These are phyloP conservation scores for Fregata magnificens DNA, from an alignment of 2,113 vertebrate genomes.

Conservation along the genomic window DNA sequence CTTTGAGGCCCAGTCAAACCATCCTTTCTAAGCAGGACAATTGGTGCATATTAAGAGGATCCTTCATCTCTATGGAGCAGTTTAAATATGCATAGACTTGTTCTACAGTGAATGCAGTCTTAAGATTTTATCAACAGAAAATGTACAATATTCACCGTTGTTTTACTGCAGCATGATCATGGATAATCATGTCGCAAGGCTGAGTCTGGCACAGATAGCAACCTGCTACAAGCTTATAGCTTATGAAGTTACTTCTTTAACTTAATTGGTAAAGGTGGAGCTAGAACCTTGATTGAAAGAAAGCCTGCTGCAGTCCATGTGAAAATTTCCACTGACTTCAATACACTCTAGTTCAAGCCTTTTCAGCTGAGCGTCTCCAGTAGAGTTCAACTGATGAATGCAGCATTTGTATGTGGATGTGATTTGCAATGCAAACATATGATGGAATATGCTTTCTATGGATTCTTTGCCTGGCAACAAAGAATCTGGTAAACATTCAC, in stretches of 20 bases:
- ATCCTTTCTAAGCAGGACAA: not conserved
- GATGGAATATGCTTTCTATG: conserved; percentile 17
- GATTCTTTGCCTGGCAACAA: conserved; percentile 3
- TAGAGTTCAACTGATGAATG: not conserved
- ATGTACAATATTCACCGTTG: not conserved
- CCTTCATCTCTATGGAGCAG: not conserved
- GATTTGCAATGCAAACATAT: conserved; percentile 7
- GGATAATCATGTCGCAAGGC: not conserved
- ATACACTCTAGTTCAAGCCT: not conserved
- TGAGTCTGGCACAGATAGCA: not conserved
- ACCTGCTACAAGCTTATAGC: not conserved
- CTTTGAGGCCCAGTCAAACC: not conserved
- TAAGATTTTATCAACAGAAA: not conserved
- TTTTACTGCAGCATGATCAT: not conserved
- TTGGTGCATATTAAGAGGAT: not conserved
- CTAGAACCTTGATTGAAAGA: not conserved
- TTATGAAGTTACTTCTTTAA: not conserved
- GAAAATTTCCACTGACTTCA: not conserved
- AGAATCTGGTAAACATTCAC: conserved; percentile 26
- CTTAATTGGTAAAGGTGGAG: not conserved
- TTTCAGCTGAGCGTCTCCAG: not conserved
- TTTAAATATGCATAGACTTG: not conserved
- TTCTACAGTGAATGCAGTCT: not conserved
- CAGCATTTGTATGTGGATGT: not conserved
- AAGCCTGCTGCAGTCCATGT: not conserved